These are phyloP conservation scores for Pterophyllum scalare DNA, from an alignment of 2,113 vertebrate genomes.

Conservation along the genomic window DNA sequence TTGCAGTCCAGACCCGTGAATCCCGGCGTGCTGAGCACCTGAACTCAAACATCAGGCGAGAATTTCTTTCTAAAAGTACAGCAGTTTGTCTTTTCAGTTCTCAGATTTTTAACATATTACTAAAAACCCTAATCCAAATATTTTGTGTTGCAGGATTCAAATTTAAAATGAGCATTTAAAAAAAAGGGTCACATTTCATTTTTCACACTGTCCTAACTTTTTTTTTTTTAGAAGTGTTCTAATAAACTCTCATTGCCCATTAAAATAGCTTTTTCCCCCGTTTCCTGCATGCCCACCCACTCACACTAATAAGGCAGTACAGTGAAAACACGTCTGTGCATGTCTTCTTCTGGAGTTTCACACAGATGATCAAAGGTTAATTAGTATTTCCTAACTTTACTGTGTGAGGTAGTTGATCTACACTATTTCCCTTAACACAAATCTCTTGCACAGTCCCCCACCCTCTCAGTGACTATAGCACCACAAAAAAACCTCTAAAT, in stretches of 20 bases:
- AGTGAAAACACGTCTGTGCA: background rate
- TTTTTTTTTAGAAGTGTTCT: background rate
- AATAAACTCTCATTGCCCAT: background rate
- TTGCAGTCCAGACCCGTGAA: background rate
- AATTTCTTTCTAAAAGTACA: background rate
- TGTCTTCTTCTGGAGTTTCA: slow-evolving; percentile 24
- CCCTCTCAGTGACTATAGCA: background rate
- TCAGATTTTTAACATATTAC: background rate
- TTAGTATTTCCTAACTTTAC: slow-evolving; percentile 4
- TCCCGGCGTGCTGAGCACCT: background rate
- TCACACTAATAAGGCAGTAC: background rate
- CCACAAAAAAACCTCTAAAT: background rate
- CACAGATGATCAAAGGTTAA: background rate
- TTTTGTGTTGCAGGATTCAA: background rate
- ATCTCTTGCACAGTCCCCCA: background rate
- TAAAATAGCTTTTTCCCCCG: background rate
- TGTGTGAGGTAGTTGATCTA: background rate
- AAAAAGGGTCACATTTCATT: background rate
- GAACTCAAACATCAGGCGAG: background rate
- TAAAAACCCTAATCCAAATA: background rate
- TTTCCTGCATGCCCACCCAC: background rate
- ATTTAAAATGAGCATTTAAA: background rate
- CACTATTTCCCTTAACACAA: background rate
- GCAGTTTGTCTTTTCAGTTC: background rate
- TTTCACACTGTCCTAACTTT: background rate